Evolutionary conservation across 2,113 vertebrate species (phyloP).

Genomic region (Laterallus jamaicensis): DNA sequence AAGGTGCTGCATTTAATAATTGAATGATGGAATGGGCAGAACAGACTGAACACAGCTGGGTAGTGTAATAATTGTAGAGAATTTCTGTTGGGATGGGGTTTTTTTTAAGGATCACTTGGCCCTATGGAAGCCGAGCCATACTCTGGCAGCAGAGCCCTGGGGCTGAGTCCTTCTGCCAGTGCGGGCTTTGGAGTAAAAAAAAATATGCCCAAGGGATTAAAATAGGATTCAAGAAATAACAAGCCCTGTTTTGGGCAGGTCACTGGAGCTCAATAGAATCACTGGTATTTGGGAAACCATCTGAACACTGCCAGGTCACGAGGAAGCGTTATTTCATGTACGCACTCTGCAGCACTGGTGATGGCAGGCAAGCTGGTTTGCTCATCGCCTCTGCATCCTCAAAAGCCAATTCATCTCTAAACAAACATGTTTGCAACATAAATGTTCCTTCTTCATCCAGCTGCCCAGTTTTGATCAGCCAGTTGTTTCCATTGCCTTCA

Average conservation of each 20-base stretch:
- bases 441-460: neutral
- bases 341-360: accelerated
- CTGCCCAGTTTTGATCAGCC: neutral
- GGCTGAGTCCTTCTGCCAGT: neutral
- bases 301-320: accelerated
- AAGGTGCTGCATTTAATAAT: neutral
- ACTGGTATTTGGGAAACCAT: neutral
- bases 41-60: no score
- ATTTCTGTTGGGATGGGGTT: no score
- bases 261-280: neutral
- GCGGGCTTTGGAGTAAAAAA: neutral
- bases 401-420: neutral
- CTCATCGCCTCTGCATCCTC: neutral
- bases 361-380: accelerated
- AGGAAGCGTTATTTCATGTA: neutral
- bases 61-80: no score
- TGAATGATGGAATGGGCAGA: no score
- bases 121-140: accelerated
- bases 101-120: no score
- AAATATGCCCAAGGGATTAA: neutral
- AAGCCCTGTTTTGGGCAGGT: neutral
- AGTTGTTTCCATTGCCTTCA: neutral
- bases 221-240: neutral
- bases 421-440: neutral
- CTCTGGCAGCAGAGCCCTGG: neutral